Conservation (phyloP, 2,113 vertebrate genomes). For the Osmerus mordax region DNA sequence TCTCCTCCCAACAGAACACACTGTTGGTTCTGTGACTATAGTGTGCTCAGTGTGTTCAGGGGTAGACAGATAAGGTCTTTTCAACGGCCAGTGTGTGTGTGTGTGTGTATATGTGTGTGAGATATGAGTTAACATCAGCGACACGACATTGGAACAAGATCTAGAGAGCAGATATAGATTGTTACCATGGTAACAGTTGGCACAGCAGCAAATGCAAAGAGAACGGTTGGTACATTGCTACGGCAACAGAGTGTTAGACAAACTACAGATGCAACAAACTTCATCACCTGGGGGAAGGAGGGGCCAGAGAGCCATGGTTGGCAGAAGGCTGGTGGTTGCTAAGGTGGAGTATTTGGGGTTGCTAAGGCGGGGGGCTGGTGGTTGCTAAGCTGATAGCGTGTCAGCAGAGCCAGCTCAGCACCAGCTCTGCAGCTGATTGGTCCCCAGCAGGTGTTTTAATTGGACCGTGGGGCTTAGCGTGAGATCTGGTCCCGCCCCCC, state of each 20-base stretch:
- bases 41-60: too few relatives aligned
- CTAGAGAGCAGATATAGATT: conserved; percentile 16
- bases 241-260: too few relatives aligned
- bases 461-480: conserved; percentile 63
- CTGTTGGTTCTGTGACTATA: too few relatives aligned
- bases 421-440: conserved; percentile 45
- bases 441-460: conserved; percentile 62
- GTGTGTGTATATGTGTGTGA: not conserved
- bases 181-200: conserved; percentile 55
- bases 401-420: conserved; percentile 4
- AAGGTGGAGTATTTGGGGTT: not conserved
- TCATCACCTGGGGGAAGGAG: too few relatives aligned
- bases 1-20: too few relatives aligned
- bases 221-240: not conserved
- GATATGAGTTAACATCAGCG: conserved; percentile 6
- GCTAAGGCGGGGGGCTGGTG: not conserved
- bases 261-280: too few relatives aligned
- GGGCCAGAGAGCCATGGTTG: too few relatives aligned
- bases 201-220: conserved; percentile 7
- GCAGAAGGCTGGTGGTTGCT: too few relatives aligned
- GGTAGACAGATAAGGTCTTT: too few relatives aligned
- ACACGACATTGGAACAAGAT: not conserved
- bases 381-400: too few relatives aligned
- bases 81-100: not conserved
- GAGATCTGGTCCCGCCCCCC: conserved; percentile 42